Evolutionary conservation across 2,113 vertebrate genomes (phyloP).

Genomic region (Mobula birostris): DNA sequence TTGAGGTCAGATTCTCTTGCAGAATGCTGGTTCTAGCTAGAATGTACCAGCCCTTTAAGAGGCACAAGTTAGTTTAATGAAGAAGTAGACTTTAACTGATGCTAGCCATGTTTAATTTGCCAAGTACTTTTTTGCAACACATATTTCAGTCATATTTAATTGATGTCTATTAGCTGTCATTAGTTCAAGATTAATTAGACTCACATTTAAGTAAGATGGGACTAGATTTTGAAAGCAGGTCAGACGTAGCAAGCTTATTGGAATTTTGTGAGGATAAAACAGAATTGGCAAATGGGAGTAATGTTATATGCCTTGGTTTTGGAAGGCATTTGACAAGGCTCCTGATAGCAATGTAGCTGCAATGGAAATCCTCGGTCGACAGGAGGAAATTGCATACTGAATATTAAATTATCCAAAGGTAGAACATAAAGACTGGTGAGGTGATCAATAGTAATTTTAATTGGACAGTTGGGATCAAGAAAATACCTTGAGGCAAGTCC

Average conservation of each 20-base stretch:
- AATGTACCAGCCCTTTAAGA: no score
- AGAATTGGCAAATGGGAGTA: neutral
- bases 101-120: neutral
- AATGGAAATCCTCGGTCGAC: neutral
- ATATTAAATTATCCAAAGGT: neutral
- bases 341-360: neutral
- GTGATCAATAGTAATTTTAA: neutral
- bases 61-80: no score
- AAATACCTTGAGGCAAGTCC: neutral
- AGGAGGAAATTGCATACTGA: neutral
- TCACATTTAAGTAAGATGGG: neutral
- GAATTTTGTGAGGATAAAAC: neutral
- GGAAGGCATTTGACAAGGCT: neutral
- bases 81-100: neutral
- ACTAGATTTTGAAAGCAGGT: neutral
- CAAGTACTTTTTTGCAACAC: neutral
- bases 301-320: constrained; percentile 7
- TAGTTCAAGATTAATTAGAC: neutral
- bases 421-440: neutral
- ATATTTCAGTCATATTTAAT: neutral
- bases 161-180: neutral
- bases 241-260: neutral
- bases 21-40: no score
- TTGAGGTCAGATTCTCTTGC: no score
- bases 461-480: neutral